Evolutionary conservation across 1,140 invertebrate species (phyloP).

Genomic region (Portunus trituberculatus): DNA sequence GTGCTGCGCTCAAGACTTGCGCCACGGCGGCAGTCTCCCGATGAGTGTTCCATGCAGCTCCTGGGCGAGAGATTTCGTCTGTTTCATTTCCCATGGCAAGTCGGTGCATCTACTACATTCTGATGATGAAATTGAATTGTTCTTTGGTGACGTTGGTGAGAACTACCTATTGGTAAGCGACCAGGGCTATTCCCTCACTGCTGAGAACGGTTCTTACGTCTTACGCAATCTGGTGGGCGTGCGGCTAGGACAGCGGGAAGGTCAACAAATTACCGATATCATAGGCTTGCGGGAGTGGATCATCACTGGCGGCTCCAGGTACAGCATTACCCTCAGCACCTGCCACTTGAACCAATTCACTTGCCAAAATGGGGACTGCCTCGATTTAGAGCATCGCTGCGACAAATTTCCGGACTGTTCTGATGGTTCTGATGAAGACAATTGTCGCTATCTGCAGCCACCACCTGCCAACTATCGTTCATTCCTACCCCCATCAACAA

Average conservation of each 20-base stretch:
- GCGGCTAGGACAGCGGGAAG: neutral
- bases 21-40: slow-evolving; percentile 49
- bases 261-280: slow-evolving; percentile 38
- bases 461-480: slow-evolving; percentile 55
- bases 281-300: slow-evolving; percentile 31
- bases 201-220: slow-evolving; percentile 31
- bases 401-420: slow-evolving; percentile 63
- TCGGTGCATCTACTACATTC: slow-evolving; percentile 43
- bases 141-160: slow-evolving; percentile 44
- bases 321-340: slow-evolving; percentile 50
- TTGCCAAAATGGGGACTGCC: slow-evolving; percentile 59
- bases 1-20: slow-evolving; percentile 49
- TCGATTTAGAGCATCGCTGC: slow-evolving; percentile 48
- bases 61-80: slow-evolving; percentile 68
- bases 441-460: slow-evolving; percentile 50
- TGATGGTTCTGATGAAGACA: slow-evolving; percentile 61
- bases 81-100: neutral
- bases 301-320: neutral
- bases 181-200: slow-evolving; percentile 44
- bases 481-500: slow-evolving; percentile 54
- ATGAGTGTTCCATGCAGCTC: slow-evolving; percentile 58
- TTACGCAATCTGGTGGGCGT: slow-evolving; percentile 48
- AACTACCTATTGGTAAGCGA: slow-evolving; percentile 64
- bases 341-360: slow-evolving; percentile 47
- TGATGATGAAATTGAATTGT: slow-evolving; percentile 38